Base-by-base conservation (phyloP, 1,140 invertebrate species). In the Drosophila sp. region DNA sequence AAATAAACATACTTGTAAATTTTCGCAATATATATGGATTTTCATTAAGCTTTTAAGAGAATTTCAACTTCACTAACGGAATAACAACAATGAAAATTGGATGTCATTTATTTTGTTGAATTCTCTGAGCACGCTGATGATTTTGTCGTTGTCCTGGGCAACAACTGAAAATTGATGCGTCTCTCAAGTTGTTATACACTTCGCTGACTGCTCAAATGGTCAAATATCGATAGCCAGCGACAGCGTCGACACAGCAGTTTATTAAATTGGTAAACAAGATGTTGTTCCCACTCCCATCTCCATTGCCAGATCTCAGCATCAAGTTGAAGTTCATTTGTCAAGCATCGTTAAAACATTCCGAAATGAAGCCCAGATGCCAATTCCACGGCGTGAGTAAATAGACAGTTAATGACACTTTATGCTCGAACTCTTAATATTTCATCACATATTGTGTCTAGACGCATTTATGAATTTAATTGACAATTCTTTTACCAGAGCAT, bases 91-190 rank as follows among this genome's bases (percentile, higher is more conserved):
- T n/a, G n/a, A n/a, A n/a, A n/a, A n/a, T n/a, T n/a, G n/a, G n/a
- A n/a, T n/a, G n/a, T n/a, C n/a, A n/a, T n/a, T n/a, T n/a, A n/a
- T n/a, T n/a, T n/a, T n/a, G n/a, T n/a, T n/a, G 74, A 80, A 86
- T 78, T 78, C 75, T 41, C 59, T 43, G 3, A 67, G 65, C 59
- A 53, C 71, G 36, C 50, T 78, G 78, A 87, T 86, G 87, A 80
- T 70, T 70, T 84, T 48, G 72, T 57, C 72, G 80, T 82, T 81
- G 82, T 70, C 82, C 78, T 38, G 78, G 82, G 70, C 82, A 87
- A 86, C 82, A 82, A 76, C 62, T 78, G 82, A 86, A 86, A 86
- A 86, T 86, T 86, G 82, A 86, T 87, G 82, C 82, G 51, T 34
- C n/a, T 14, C 67, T 71, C 43, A 34, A 18, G 43, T 50, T 34